phyloP scores from a whole-genome alignment of 1,140 invertebrate species.

The Zaprionus tsacasi region DNA sequence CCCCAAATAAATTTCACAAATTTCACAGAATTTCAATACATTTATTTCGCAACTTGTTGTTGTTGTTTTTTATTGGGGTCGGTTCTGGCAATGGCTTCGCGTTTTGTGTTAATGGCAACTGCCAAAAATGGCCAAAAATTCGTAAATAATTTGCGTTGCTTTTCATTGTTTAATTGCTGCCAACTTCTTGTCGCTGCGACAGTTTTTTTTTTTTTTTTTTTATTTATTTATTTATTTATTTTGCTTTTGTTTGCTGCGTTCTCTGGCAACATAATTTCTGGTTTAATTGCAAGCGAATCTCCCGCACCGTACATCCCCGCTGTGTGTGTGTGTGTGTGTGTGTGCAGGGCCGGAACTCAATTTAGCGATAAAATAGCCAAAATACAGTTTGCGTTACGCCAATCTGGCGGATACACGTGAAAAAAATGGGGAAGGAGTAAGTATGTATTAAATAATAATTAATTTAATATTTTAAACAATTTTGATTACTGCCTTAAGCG shows the following conservation, averaged over 20 bases:
- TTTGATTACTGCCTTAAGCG: too few species aligned
- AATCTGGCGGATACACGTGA: slow-evolving; percentile 14
- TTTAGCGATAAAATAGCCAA: slow-evolving; percentile 78
- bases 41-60: not conserved
- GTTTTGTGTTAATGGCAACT: slow-evolving; percentile 66
- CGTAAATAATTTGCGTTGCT: slow-evolving; percentile 70
- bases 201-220: slow-evolving; percentile 50
- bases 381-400: slow-evolving; percentile 69
- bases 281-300: slow-evolving; percentile 74
- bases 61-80: slow-evolving; percentile 26
- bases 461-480: too few species aligned
- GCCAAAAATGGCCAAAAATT: slow-evolving; percentile 76
- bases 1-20: slow-evolving; percentile 21
- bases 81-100: slow-evolving; percentile 16
- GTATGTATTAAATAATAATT: too few species aligned
- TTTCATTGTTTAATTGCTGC: slow-evolving; percentile 79
- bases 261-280: slow-evolving; percentile 74
- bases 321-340: not conserved
- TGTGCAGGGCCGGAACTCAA: slow-evolving; percentile 71
- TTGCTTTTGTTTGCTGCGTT: slow-evolving; percentile 26
- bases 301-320: slow-evolving; percentile 8
- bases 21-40: not conserved
- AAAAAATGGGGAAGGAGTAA: not conserved
- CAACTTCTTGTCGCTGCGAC: slow-evolving; percentile 74
- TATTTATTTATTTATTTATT: slow-evolving; percentile 27